These are phyloP conservation scores for Dendrocopos noguchii DNA, from an alignment of 2,113 vertebrate species.

Conservation along the genomic window DNA sequence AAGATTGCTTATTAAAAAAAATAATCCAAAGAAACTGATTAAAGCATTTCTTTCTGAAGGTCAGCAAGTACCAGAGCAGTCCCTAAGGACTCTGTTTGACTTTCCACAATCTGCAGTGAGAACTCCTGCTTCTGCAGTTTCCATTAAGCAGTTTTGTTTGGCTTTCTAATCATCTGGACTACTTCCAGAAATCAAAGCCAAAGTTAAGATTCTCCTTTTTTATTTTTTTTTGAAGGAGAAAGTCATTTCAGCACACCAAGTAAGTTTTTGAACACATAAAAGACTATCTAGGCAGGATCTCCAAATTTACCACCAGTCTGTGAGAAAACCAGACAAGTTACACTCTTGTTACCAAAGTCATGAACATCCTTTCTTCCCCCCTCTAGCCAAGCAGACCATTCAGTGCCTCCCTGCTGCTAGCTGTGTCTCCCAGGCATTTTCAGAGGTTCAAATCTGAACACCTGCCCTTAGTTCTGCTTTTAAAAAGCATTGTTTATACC, in stretches of 20 bases:
- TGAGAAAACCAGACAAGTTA: not conserved
- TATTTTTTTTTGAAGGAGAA: conserved; percentile 14
- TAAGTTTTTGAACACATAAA: not conserved
- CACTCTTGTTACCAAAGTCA: not conserved
- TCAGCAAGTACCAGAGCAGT: conserved; percentile 46
- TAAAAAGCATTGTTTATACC: not conserved
- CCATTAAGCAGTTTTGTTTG: conserved; percentile 55
- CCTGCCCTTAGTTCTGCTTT: not conserved
- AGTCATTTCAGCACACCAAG: not conserved
- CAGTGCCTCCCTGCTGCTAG: not conserved
- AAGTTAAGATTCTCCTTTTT: not conserved
- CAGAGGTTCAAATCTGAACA: not conserved
- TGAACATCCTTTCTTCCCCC: not conserved
- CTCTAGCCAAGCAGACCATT: not conserved
- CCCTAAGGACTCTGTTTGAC: conserved; percentile 37
- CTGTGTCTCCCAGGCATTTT: not conserved
- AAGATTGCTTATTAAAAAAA: not conserved
- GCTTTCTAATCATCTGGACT: conserved; percentile 58
- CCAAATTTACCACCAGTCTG: not conserved
- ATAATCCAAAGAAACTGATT: not conserved
- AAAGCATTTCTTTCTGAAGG: conserved; percentile 56
- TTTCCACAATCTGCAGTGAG: conserved; percentile 30
- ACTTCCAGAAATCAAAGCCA: conserved; percentile 52
- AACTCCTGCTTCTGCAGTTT: conserved; percentile 50
- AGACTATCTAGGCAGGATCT: not conserved